These are phyloP conservation scores for Oreonectes daqikongensis DNA, from an alignment of 2,797 vertebrate species.

Conservation along the genomic window DNA sequence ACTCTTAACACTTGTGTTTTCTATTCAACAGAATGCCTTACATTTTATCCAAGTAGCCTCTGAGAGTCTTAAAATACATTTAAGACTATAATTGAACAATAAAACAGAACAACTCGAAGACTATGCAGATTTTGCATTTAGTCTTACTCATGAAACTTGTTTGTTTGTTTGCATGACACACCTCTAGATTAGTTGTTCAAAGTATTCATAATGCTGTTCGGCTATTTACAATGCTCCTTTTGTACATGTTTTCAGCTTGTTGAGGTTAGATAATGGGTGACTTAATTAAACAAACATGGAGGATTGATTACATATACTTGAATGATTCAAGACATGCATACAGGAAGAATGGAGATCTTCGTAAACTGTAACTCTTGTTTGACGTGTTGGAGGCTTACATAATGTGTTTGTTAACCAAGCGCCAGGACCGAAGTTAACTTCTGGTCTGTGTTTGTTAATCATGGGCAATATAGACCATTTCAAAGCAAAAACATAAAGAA, in stretches of 20 bases:
- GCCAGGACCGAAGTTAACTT: no score
- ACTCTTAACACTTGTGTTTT: no score
- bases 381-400: background rate
- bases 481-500: no score
- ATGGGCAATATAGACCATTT: no score
- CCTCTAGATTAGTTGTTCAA: background rate
- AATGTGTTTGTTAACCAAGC: background rate
- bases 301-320: background rate
- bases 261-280: background rate
- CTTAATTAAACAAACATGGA: background rate
- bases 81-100: background rate
- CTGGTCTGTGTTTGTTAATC: background rate
- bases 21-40: background rate
- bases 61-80: background rate
- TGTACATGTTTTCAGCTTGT: background rate
- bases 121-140: background rate
- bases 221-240: conserved; percentile 1
- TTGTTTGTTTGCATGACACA: background rate
- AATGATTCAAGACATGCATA: conserved; percentile 8
- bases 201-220: background rate
- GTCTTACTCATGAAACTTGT: background rate
- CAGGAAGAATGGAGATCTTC: background rate
- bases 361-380: background rate
- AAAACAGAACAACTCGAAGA: background rate
- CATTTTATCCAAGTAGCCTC: background rate